Conservation (phyloP, 1,140 invertebrate species). For the Lepidurus apus region DNA sequence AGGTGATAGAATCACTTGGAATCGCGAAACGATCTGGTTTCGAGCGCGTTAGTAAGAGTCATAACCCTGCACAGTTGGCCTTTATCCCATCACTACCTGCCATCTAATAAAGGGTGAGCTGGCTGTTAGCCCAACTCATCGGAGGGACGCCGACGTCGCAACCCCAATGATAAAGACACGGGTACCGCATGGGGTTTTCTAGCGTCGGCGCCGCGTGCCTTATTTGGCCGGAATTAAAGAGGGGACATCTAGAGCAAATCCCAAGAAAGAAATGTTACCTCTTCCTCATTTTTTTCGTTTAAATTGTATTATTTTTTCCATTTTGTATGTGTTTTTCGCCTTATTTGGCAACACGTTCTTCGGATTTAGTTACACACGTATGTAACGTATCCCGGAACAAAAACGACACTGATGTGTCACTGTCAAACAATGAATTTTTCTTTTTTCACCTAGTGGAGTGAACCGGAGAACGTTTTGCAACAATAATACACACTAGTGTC, state of each 20-base stretch:
- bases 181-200: not conserved
- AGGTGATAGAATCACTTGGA: not conserved
- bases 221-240: not conserved
- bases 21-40: not conserved
- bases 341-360: too few relatives aligned
- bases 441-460: not conserved
- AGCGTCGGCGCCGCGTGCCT: constrained; percentile 12
- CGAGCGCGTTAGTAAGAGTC: not conserved
- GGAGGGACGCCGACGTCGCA: not conserved
- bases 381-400: too few relatives aligned
- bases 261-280: not conserved
- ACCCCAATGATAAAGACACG: constrained; percentile 4
- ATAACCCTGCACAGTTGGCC: constrained; percentile 17
- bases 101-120: constrained; percentile 18
- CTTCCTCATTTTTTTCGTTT: too few relatives aligned
- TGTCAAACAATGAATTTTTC: not conserved
- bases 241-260: not conserved
- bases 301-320: too few relatives aligned
- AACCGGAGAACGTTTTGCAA: not conserved
- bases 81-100: constrained; percentile 14
- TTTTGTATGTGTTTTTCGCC: too few relatives aligned
- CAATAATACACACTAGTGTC: too few relatives aligned
- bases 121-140: constrained; percentile 20
- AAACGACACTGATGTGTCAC: too few relatives aligned
- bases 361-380: too few relatives aligned